These are phyloP conservation scores for Temnothorax nylanderi DNA, from an alignment of 1,140 invertebrate species.

Conservation along the genomic window DNA sequence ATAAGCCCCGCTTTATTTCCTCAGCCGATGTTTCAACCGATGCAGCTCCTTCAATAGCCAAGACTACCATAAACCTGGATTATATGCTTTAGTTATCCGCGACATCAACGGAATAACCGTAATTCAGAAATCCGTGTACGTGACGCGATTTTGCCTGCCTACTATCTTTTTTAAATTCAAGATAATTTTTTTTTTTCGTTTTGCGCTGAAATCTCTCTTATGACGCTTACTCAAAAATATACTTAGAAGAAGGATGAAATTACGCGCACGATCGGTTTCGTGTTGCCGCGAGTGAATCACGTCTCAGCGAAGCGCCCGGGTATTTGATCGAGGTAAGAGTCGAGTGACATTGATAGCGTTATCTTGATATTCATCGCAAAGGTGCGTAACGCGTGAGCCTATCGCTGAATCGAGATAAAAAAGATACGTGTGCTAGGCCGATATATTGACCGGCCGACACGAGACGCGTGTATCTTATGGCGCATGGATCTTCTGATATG, in stretches of 20 bases:
- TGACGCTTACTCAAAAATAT: conserved; percentile 6
- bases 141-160: neutral
- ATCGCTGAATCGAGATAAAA: conserved; percentile 70
- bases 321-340: conserved; percentile 28
- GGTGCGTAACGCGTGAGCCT: conserved; percentile 67
- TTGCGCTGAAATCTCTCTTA: neutral
- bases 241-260: conserved; percentile 4
- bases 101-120: neutral
- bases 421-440: neutral
- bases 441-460: conserved; percentile 52
- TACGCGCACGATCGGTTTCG: conserved; percentile 35
- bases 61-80: neutral
- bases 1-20: conserved; percentile 76
- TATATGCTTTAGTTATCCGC: neutral
- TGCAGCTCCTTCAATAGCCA: conserved; percentile 6
- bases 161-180: neutral
- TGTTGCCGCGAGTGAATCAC: conserved; percentile 32
- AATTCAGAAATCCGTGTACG: neutral
- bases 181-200: neutral
- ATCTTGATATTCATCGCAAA: conserved; percentile 67
- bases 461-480: conserved; percentile 32
- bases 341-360: conserved; percentile 55
- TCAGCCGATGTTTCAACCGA: conserved; percentile 15
- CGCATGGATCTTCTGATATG: conserved; percentile 23
- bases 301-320: conserved; percentile 9